These are phyloP conservation scores for Stegastes partitus DNA, from an alignment of 2,113 vertebrate species.

Conservation along the genomic window DNA sequence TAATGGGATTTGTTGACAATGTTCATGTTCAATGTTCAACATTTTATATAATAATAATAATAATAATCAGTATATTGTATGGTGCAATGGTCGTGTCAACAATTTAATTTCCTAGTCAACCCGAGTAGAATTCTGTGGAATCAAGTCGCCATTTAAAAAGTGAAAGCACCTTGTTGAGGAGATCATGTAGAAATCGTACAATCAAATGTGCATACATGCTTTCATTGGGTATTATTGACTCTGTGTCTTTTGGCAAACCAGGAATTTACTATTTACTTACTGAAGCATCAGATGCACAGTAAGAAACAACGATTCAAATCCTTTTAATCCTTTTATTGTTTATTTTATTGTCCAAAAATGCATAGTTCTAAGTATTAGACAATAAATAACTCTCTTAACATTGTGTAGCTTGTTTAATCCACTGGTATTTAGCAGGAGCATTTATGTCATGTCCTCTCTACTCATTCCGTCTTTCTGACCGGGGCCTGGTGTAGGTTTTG, in stretches of 20 bases:
- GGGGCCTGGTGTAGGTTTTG: conserved; percentile 84
- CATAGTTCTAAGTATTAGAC: conserved; percentile 1
- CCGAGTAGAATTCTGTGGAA: too few species aligned
- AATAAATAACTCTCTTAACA: conserved; percentile 19
- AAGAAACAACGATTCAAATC: not conserved
- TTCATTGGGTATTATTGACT: too few species aligned
- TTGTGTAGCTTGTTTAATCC: not conserved
- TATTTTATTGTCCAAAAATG: not conserved
- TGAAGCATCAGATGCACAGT: not conserved
- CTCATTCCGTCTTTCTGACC: conserved; percentile 47
- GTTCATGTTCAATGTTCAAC: too few species aligned
- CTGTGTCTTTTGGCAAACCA: too few species aligned
- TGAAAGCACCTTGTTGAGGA: too few species aligned
- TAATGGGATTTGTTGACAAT: not conserved
- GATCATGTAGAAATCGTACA: too few species aligned
- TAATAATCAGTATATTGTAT: conserved; percentile 16
- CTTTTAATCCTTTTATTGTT: not conserved
- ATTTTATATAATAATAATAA: too few species aligned
- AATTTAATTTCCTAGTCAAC: not conserved
- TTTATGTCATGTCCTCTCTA: conserved; percentile 19
- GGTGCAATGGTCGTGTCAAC: not conserved
- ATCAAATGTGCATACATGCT: too few species aligned
- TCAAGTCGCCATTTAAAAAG: not conserved
- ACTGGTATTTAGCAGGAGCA: conserved; percentile 1
- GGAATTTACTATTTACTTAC: too few species aligned